Base-by-base conservation (phyloP, 2,888 invertebrate genomes). In the Chalcis sispes region DNA sequence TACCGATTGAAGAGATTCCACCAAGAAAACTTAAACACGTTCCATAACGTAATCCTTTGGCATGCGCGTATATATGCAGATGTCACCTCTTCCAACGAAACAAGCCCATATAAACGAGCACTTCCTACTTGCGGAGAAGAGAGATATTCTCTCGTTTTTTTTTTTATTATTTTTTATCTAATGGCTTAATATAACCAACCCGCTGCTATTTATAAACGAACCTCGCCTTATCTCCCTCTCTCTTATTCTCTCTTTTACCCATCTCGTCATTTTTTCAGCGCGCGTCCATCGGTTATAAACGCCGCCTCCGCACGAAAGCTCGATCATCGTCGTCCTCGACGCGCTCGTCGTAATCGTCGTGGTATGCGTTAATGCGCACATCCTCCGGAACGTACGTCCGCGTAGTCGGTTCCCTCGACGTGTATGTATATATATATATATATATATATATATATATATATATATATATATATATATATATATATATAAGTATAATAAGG, bases 401-500 rank as follows among this genome's bases (percentile, higher is more conserved):
- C 72, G 79, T 81, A 79, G 81, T 81, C 80, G 79, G 70, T 76
- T 82, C 77, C 79, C 76, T 71, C 71, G n/a, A 62, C 46, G 52
- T 13, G 36, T 25, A 40, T 40, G 62, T 46, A 52, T 52, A 46
- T 8, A 8, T 52, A 46, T 20, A 48, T 18, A 50, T 50, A 36
- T 36, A 36, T 36, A 36, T 36, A 36, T 36, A 42, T n/a, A n/a
- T n/a, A n/a, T n/a, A n/a, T n/a, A n/a, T n/a, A n/a, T n/a, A n/a
- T n/a, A 62, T 32, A 40, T 13, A 46, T 25, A 40, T 40, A 46
- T 46, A 52, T 52, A 46, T 8, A 8, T 52, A 46, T 20, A 48
- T 18, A 50, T 50, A 36, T 36, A 36, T 36, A 36, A 7, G 10
- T 36, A 42, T 13, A 42, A 23, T 25, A 29, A 29, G 48, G 36